A percentile compares a stretch with the other conserved stretches of the same genome.
These are phyloP conservation scores for Sinocyclocheilus maitianheensis DNA, from an alignment of 2,113 vertebrate genomes.

Conservation along the genomic window DNA sequence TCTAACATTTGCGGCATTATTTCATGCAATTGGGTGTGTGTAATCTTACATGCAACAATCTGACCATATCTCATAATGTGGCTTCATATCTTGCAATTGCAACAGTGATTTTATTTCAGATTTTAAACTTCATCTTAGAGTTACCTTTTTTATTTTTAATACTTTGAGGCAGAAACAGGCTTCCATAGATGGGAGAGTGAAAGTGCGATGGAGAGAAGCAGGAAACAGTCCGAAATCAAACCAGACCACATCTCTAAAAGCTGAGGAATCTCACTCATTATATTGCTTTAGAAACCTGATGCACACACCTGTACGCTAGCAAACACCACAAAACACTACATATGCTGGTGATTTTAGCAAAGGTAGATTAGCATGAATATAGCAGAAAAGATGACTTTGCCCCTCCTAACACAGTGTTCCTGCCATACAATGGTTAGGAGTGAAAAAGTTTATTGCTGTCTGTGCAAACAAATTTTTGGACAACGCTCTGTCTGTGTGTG, in stretches of 20 bases:
- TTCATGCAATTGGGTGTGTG: neutral
- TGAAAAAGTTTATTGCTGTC: neutral
- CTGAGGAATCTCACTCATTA: neutral
- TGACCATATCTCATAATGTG: neutral
- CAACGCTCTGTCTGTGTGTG: conserved; percentile 28
- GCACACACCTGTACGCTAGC: neutral
- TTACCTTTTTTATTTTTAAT: neutral
- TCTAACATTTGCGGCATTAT: neutral
- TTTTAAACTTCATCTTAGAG: neutral
- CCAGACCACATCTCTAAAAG: neutral
- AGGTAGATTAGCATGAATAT: neutral
- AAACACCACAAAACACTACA: neutral
- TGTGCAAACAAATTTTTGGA: conserved; percentile 10
- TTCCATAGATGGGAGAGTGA: neutral
- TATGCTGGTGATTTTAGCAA: neutral
- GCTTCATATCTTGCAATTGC: neutral
- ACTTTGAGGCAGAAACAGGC: neutral
- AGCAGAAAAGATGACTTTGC: neutral
- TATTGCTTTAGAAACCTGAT: neutral
- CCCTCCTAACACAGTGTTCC: neutral
- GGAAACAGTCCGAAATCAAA: too few species aligned
- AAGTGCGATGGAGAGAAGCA: neutral
- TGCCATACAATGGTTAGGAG: neutral
- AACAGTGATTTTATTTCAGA: neutral
- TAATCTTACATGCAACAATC: neutral